These are phyloP conservation scores for Artemia sinica DNA, from an alignment of 2,888 invertebrate species.

Conservation along the genomic window DNA sequence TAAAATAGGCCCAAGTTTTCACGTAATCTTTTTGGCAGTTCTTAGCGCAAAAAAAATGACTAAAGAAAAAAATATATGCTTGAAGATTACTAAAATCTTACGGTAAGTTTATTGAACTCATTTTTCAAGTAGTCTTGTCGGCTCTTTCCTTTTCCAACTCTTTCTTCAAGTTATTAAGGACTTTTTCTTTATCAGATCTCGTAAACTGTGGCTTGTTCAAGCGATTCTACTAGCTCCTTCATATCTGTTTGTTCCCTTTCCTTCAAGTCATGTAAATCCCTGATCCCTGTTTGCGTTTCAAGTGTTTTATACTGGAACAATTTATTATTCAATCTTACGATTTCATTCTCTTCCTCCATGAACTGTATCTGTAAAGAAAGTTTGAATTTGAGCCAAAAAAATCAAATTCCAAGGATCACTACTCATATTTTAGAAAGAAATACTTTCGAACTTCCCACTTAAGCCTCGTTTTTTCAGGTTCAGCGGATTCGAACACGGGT, in stretches of 20 bases:
- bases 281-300: constrained; percentile 28
- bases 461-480: too few species aligned
- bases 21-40: too few species aligned
- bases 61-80: too few species aligned
- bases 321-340: constrained; percentile 48
- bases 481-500: too few species aligned
- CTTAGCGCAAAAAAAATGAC: too few species aligned
- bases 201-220: constrained; percentile 39
- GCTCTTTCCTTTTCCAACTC: constrained; percentile 29
- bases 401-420: too few species aligned
- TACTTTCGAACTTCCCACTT: too few species aligned
- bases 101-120: constrained; percentile 32
- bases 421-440: too few species aligned
- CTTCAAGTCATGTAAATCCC: constrained; percentile 32
- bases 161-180: constrained; percentile 35
- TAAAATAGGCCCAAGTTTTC: too few species aligned
- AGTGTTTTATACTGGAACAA: constrained; percentile 51
- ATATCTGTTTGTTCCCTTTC: constrained; percentile 39
- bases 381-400: not conserved
- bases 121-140: constrained; percentile 25
- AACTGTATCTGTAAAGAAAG: constrained; percentile 27
- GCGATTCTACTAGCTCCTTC: constrained; percentile 35
- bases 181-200: constrained; percentile 37
- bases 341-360: constrained; percentile 58
- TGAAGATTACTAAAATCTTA: not conserved